Evolutionary conservation across 2,888 invertebrate genomes (phyloP), one percentile per base, ranked within the genome.

Genomic region (Gastrophysa polygoni): DNA sequence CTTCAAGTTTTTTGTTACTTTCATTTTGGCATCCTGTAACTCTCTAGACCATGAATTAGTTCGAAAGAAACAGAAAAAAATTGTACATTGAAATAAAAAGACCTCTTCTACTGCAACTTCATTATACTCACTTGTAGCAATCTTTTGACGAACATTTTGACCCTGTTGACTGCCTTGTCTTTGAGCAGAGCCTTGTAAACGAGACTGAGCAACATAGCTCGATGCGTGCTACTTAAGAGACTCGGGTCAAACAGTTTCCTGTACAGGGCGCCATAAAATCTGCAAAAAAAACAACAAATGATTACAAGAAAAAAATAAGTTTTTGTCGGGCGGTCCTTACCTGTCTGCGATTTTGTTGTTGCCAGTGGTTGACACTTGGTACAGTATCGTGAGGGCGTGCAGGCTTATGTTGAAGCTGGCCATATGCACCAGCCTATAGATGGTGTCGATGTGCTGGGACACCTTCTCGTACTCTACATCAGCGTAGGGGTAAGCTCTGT

Each of bases 231-330:
- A 10, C 86, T 86, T 4, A 85, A 83, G 59, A 95, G 80, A 59
- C 91, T 89, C 0, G 92, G 85, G 78, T 93, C 93, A 0, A 91
- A 79, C 59, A 99, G 79, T 78, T 96, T 96, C 18, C 88, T 87
- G 78, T 99, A 99, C 32, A 99, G 85, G 0, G 95, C 91, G 63
- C 89, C 88, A 82, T 96, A 98, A 83, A 90, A 95, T 71, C 92
- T 90, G 77, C 47, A 77, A 75, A 64, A 64, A 57, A 29, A 60
- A 8, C 29, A 10, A 32, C 6, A 10, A 52, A 28, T 20, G 4
- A 7, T 24, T 7, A 24, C 24, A 5, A 24, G 24, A n/a, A n/a
- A n/a, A n/a, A n/a, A n/a, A n/a, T n/a, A n/a, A n/a, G n/a, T n/a
- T n/a, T n/a, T n/a, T n/a, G n/a, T n/a, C n/a, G n/a, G n/a, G n/a